Evolutionary conservation across 2,888 invertebrate genomes (phyloP).

Genomic region (Pachycephus smyrnensis): DNA sequence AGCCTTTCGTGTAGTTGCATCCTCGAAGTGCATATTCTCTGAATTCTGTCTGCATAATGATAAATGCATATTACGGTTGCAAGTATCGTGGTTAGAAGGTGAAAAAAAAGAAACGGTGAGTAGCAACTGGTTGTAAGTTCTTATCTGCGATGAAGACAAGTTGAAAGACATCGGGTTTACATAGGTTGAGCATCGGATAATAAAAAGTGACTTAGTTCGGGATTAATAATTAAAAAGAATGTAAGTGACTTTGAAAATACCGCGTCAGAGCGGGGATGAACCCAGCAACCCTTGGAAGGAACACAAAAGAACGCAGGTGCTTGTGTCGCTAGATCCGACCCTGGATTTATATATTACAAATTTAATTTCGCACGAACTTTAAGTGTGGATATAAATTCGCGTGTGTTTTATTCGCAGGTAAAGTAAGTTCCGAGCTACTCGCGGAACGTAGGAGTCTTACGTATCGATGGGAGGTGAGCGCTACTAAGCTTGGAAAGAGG

Average conservation of each 20-base stretch:
- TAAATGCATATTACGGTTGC: background rate
- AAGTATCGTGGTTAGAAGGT: background rate
- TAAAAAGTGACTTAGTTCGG: background rate
- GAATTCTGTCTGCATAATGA: background rate
- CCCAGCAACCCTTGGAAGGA: background rate
- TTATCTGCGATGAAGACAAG: background rate
- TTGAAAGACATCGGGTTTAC: background rate
- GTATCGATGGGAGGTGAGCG: background rate
- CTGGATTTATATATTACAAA: constrained; percentile 37
- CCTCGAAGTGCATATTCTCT: background rate
- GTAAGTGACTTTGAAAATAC: background rate
- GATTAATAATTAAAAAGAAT: background rate
- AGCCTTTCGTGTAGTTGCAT: background rate
- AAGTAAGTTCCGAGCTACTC: background rate
- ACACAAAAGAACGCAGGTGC: constrained; percentile 20
- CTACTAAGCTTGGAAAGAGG: constrained; percentile 20
- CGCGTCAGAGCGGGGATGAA: background rate
- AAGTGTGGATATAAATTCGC: background rate
- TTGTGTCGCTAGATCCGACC: constrained; percentile 21
- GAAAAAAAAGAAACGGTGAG: background rate
- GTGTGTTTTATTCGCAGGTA: background rate
- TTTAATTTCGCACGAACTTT: constrained; percentile 30
- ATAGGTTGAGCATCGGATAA: background rate
- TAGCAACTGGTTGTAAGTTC: background rate
- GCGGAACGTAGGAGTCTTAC: background rate